Evolutionary conservation across 1,140 invertebrate genomes (phyloP).

Genomic region (Zaprionus gabonicus): DNA sequence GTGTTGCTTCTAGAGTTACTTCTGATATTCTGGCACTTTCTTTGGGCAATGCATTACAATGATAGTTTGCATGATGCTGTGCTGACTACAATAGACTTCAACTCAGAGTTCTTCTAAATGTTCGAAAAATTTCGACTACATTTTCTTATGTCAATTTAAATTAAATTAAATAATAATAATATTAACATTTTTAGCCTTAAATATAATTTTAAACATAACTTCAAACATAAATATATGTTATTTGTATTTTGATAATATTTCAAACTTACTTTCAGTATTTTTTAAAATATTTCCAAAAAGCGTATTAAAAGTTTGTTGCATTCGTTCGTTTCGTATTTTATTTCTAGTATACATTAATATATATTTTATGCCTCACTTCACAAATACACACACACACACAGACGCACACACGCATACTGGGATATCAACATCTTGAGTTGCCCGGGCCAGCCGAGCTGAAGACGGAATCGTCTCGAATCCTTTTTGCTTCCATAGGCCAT

Average conservation of each 20-base stretch:
- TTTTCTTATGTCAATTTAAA: too few species aligned
- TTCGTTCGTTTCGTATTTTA: conserved; percentile 7
- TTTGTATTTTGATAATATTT: background rate
- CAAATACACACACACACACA: conserved; percentile 19
- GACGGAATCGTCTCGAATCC: conserved; percentile 66
- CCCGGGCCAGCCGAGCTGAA: conserved; percentile 55
- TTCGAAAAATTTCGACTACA: too few species aligned
- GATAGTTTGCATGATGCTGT: too few species aligned
- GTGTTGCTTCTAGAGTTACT: too few species aligned
- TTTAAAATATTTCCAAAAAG: conserved; percentile 2
- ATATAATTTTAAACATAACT: too few species aligned
- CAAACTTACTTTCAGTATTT: background rate
- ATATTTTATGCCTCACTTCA: conserved; percentile 77
- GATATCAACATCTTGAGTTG: conserved; percentile 74
- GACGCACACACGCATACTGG: background rate
- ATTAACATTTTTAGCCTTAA: too few species aligned
- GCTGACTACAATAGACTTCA: too few species aligned
- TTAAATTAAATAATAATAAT: too few species aligned
- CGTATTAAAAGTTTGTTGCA: conserved; percentile 11
- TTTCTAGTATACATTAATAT: conserved; percentile 61
- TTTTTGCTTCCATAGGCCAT: conserved; percentile 73
- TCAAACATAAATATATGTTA: too few species aligned
- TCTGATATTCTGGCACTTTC: too few species aligned
- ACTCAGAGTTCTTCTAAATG: too few species aligned
- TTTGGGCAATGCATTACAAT: too few species aligned